These are phyloP conservation scores for Yoshiicerus persimilis DNA, from an alignment of 1,140 invertebrate species.

Conservation along the genomic window DNA sequence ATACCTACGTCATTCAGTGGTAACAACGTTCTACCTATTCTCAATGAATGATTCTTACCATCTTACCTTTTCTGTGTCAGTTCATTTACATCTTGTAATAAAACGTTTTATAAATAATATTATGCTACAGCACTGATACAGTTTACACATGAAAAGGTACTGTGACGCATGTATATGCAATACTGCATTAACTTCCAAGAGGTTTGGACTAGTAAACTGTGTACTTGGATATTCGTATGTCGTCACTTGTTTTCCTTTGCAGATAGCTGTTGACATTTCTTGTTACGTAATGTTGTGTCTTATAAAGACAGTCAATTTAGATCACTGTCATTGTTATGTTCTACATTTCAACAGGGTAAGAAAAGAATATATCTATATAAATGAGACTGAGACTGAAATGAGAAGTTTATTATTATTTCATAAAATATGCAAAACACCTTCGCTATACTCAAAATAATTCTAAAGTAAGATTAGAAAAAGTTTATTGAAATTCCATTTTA, in stretches of 20 bases:
- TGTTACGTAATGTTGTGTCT: not conserved
- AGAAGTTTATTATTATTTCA: too few species aligned
- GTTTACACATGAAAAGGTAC: not conserved
- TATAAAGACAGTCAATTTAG: not conserved
- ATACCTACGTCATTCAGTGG: not conserved
- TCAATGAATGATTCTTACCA: not conserved
- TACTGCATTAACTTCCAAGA: not conserved
- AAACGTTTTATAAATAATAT: too few species aligned
- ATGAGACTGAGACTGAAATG: too few species aligned
- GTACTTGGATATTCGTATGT: not conserved
- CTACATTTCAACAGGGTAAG: not conserved
- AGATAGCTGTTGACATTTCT: not conserved
- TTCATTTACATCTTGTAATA: not conserved
- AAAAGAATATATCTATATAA: too few species aligned
- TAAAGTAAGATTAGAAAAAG: too few species aligned
- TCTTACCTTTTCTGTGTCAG: not conserved
- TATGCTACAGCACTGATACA: too few species aligned
- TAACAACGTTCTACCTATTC: not conserved
- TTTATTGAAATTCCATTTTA: too few species aligned
- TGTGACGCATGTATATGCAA: not conserved
- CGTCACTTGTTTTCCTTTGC: not conserved
- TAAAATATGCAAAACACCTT: too few species aligned
- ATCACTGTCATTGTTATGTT: not conserved
- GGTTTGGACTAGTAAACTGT: too few species aligned
- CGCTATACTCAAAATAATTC: too few species aligned